Evolutionary conservation across 1,140 invertebrate species (phyloP).

Genomic region (Oscheius sp.): DNA sequence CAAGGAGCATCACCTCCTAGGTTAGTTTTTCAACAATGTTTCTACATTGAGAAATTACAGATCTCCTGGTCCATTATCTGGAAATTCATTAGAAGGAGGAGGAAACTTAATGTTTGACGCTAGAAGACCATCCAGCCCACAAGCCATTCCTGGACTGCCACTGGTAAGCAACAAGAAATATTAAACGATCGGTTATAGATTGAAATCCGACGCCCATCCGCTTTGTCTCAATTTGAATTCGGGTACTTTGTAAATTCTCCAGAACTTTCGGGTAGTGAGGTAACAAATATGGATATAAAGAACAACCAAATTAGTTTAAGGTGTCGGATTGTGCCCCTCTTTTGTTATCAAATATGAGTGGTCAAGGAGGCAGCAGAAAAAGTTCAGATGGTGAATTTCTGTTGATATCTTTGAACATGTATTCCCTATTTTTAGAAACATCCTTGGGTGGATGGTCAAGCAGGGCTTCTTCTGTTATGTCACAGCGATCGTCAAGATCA

Average conservation of each 20-base stretch:
- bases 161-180: slow-evolving; percentile 4
- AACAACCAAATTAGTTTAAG: too few relatives aligned
- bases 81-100: slow-evolving; percentile 31
- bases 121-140: slow-evolving; percentile 54
- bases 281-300: too few relatives aligned
- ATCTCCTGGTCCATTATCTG: slow-evolving; percentile 32
- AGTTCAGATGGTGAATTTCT: slow-evolving; percentile 54
- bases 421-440: slow-evolving; percentile 44
- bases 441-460: slow-evolving; percentile 60
- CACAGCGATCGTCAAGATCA: slow-evolving; percentile 52
- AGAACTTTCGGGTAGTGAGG: slow-evolving; percentile 50
- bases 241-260: slow-evolving; percentile 61
- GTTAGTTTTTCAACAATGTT: slow-evolving; percentile 15
- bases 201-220: slow-evolving; percentile 58
- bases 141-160: slow-evolving; percentile 58
- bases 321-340: slow-evolving; percentile 60
- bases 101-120: slow-evolving; percentile 30
- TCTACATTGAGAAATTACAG: slow-evolving; percentile 24
- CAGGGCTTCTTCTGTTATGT: slow-evolving; percentile 57
- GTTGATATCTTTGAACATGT: background rate
- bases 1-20: slow-evolving; percentile 59
- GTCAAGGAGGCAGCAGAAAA: slow-evolving; percentile 52
- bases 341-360: slow-evolving; percentile 42
- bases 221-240: slow-evolving; percentile 60
- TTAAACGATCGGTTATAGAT: slow-evolving; percentile 34